Conservation (phyloP, 2,113 vertebrate genomes). For the Oryzias melastigma region DNA sequence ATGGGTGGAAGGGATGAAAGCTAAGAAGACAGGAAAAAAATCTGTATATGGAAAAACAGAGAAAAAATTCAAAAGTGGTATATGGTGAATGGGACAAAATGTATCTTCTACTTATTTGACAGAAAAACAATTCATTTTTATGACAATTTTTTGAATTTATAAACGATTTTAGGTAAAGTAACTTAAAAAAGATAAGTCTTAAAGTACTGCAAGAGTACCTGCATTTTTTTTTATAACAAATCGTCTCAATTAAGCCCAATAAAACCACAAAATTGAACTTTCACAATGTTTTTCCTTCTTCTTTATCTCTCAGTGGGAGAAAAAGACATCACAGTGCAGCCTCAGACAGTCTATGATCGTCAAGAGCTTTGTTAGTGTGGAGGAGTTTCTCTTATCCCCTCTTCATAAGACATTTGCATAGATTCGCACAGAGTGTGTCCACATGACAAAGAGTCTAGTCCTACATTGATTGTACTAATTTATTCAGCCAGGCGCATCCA, state of each 20-base stretch:
- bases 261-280: background rate
- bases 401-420: slow-evolving; percentile 62
- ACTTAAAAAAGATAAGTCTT: too few species aligned
- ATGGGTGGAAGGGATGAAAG: slow-evolving; percentile 7
- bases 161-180: too few species aligned
- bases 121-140: too few species aligned
- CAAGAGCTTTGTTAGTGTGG: slow-evolving; percentile 58
- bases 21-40: background rate
- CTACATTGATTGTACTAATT: slow-evolving; percentile 71
- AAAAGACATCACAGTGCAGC: slow-evolving; percentile 43
- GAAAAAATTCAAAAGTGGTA: background rate
- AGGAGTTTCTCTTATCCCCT: slow-evolving; percentile 65
- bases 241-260: too few species aligned
- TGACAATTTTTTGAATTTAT: too few species aligned
- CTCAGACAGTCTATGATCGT: slow-evolving; percentile 48
- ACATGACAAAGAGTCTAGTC: slow-evolving; percentile 60
- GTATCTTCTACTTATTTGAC: too few species aligned
- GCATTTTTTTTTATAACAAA: too few species aligned
- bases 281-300: slow-evolving; percentile 2
- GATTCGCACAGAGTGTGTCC: slow-evolving; percentile 64
- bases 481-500: slow-evolving; percentile 60
- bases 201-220: too few species aligned
- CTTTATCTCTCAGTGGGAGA: slow-evolving; percentile 28
- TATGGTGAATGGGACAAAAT: too few species aligned
- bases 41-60: background rate